phyloP scores from a whole-genome alignment of 2,797 vertebrate species.

The Anas bernieri region DNA sequence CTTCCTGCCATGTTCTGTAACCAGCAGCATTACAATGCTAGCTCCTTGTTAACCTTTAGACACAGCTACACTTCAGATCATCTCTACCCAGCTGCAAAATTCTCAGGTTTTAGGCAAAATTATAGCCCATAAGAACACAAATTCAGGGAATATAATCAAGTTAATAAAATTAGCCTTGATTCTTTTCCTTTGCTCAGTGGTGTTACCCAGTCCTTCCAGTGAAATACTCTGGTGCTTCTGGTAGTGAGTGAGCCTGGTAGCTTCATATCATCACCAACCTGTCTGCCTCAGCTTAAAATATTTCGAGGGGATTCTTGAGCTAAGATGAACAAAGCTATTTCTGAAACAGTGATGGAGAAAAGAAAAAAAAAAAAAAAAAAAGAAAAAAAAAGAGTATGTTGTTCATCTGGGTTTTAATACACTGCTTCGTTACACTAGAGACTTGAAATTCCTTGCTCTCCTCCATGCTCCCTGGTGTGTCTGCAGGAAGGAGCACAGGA shows the following conservation, averaged over 20 bases:
- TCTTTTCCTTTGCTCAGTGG: neutral
- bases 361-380: neutral
- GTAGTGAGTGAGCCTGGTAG: neutral
- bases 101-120: neutral
- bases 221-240: neutral
- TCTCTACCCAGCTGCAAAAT: neutral
- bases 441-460: neutral
- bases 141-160: neutral
- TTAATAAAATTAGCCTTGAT: neutral
- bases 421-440: neutral
- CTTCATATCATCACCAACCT: neutral
- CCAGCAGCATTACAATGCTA: neutral
- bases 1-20: neutral
- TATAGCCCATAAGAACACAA: neutral
- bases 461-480: rapidly evolving
- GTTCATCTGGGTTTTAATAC: neutral
- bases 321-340: neutral
- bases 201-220: neutral
- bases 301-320: neutral
- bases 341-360: neutral
- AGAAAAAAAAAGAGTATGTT: neutral
- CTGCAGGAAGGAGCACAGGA: neutral
- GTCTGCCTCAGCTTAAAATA: neutral
- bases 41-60: neutral
- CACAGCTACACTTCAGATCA: neutral